These are phyloP conservation scores for Pipistrellus pipistrellus DNA, from an alignment of 2,797 vertebrate species.

Conservation along the genomic window DNA sequence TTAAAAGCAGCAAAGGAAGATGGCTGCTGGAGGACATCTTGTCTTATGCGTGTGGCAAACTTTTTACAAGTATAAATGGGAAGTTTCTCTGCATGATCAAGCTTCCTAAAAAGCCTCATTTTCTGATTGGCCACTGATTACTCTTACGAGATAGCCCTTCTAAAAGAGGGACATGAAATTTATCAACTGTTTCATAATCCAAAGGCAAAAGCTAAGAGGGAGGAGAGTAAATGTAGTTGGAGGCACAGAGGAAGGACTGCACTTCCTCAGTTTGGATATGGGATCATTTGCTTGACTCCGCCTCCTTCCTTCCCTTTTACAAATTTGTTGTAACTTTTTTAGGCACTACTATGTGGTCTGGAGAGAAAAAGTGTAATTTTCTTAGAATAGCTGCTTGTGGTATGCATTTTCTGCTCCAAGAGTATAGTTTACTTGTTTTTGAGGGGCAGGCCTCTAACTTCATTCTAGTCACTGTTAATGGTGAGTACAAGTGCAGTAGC, in stretches of 20 bases:
- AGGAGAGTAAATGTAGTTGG: neutral
- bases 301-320: neutral
- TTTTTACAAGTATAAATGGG: neutral
- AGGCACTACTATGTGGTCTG: neutral
- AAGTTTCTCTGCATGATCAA: neutral
- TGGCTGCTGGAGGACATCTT: neutral
- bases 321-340: neutral
- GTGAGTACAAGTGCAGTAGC: neutral
- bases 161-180: neutral
- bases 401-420: neutral
- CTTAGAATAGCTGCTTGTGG: neutral
- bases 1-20: neutral
- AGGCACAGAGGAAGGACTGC: neutral
- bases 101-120: neutral
- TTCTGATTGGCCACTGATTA: neutral
- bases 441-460: neutral
- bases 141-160: neutral
- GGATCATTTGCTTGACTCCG: constrained; percentile 7
- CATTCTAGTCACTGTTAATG: neutral
- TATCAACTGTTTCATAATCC: neutral
- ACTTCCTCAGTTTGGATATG: neutral
- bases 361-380: constrained; percentile 6
- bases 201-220: neutral
- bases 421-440: neutral
- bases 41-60: neutral